Evolutionary conservation across 2,888 invertebrate genomes (phyloP), one percentile per base, ranked within the genome.

Genomic region (Anorthoa munda): DNA sequence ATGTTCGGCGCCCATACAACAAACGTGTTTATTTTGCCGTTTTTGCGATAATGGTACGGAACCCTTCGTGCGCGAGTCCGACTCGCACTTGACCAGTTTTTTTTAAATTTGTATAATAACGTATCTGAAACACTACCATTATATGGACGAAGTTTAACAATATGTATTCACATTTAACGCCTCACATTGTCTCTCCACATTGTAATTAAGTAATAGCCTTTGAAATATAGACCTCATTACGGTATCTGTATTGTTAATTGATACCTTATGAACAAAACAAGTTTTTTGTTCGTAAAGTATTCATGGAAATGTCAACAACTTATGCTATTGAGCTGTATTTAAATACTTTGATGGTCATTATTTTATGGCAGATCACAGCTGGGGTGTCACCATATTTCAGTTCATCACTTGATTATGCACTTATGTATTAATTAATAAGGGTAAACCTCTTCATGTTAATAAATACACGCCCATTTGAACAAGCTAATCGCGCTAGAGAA

Each of bases 181-280:
- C 13, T 73, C 4, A 46, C 17, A 39, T 23, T 61, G 17, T 46
- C 45, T 73, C 1, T 46, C 31, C n/a, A 39, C 26, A 46, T 2
- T 46, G 39, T 45, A 21, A 48, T 67, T 48, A 63, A 53, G 39
- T 66, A 11, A 59, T 18, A 13, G 21, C 18, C 13, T 39, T 55
- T 69, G 26, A 70, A 46, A 59, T 60, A 64, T 13, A 64, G 12
- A 68, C 21, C 65, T 48, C 61, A 66, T 81, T 69, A 76, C 13
- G 23, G 1, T 71, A 67, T 69, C 82, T 50, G 11, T 56, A 21
- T 26, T 46, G 15, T 65, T 82, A 77, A 82, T 67, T 67, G 26
- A 66, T 70, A 70, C 21, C 21, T 12, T 63, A 77, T 26, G 63
- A 59, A 53, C 9, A 53, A 64, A 71, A 83, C 66, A 53, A 2